A percentile compares a stretch with the other conserved stretches of the same genome.
These are phyloP conservation scores for Sarcophaga variegata DNA, from an alignment of 2,888 invertebrate species.

Conservation along the genomic window DNA sequence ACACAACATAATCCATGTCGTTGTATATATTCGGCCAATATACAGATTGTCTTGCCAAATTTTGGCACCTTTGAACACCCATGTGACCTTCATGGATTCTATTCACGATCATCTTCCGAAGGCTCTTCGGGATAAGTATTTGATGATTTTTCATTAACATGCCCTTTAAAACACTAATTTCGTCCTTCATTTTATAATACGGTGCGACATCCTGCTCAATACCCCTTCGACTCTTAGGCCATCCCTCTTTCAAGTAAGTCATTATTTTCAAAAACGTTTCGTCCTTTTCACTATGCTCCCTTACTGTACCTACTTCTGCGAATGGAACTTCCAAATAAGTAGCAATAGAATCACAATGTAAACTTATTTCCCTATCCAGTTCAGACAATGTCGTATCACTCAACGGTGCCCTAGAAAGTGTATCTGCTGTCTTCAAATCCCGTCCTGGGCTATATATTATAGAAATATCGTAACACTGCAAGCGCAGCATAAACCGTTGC, in stretches of 20 bases:
- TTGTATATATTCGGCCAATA: slow-evolving; percentile 62
- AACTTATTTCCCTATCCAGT: slow-evolving; percentile 61
- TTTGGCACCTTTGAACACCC: slow-evolving; percentile 48
- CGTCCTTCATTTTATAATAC: slow-evolving; percentile 54
- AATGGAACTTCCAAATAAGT: slow-evolving; percentile 52
- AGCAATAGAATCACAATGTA: slow-evolving; percentile 66
- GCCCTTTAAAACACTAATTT: slow-evolving; percentile 54
- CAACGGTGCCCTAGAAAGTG: slow-evolving; percentile 81
- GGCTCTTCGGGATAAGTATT: not conserved
- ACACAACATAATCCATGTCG: slow-evolving; percentile 52
- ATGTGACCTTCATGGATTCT: slow-evolving; percentile 57
- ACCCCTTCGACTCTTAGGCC: not conserved
- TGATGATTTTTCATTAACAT: slow-evolving; percentile 59
- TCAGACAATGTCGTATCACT: slow-evolving; percentile 45
- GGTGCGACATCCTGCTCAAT: slow-evolving; percentile 22
- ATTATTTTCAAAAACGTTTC: slow-evolving; percentile 45
- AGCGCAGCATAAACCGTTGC: slow-evolving; percentile 32
- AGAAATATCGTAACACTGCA: slow-evolving; percentile 61
- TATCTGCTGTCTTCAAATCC: slow-evolving; percentile 78
- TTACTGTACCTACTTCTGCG: slow-evolving; percentile 28
- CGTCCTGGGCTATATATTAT: slow-evolving; percentile 66
- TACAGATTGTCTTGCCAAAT: slow-evolving; percentile 48
- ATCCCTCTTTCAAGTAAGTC: not conserved
- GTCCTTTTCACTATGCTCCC: not conserved
- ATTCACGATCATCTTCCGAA: slow-evolving; percentile 34